Evolutionary conservation across 2,113 vertebrate genomes (phyloP), one percentile per base, ranked within the genome.

Genomic region (Climacteris rufus): DNA sequence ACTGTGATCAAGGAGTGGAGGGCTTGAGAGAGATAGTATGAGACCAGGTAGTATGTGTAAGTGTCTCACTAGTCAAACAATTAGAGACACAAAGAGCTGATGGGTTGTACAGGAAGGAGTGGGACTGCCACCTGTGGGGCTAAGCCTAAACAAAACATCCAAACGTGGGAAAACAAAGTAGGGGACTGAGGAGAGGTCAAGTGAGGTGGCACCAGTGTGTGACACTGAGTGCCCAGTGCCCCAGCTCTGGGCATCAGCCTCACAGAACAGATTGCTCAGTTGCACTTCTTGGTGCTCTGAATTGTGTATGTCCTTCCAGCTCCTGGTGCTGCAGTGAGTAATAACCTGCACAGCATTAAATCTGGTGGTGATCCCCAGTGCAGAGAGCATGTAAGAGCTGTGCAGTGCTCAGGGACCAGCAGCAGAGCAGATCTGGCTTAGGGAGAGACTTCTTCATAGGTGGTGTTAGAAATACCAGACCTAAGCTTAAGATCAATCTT

Each of bases 241-340:
- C 30, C 45, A 50, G 74, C 53, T n/a, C 69, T 33, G 39, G 40
- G 13, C 60, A 59, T 56, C 2, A 64, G 28, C 37, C 61, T 24
- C 25, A 7, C 4, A 16, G 49, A 40, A 63, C n/a, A 30, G 28
- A 39, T 9, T 24, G 44, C 42, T 47, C 3, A 1, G 0, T 1
- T 44, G 70, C 10, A 3, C 27, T 44, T 63, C 49, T 52, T 9
- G 35, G 30, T 31, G 44, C 54, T 70, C 69, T 69, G 47, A 19
- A 9, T 37, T 16, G 3, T 0, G 25, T 22, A 2, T 3, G 5
- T 53, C 39, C 52, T 61, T 37, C 60, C 2, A 11, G 0, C 15
- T 53, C n/a, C 42, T 7, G 11, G 9, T 19, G 54, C 70, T 79
- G 56, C 53, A 56, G 50, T 2, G 22, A 1, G 3, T 15, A 9